Evolutionary conservation across 1,140 invertebrate species (phyloP), one percentile per base, ranked within the genome.

Genomic region (Danaus plexippus): DNA sequence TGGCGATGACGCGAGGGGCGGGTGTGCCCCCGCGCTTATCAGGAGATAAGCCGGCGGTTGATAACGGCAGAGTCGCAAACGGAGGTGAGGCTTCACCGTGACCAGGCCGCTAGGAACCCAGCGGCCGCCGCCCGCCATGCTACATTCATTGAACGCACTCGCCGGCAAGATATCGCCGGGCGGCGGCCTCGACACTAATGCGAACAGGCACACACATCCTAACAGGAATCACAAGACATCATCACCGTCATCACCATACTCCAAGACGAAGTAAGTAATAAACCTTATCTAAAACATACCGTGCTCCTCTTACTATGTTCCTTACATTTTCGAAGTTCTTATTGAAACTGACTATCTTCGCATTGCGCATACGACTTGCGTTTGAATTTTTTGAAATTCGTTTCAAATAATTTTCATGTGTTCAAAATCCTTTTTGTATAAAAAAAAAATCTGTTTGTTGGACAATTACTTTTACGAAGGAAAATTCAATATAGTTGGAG

Each of bases 161-260:
- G 93, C 92, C 83, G 92, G 92, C 71, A 94, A 94, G 85, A 92
- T 94, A 85, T 94, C 93, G 82, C 92, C 93, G 73, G 91, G 91
- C 80, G 82, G 84, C 80, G 80, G 81, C 80, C 84, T 89, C 63
- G 90, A 90, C 80, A 75, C 85, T 43, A 90, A 90, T 77, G 89
- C 89, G 49, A 90, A 90, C 76, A 78, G 89, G 59, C 88, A 89
- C 62, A 74, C 79, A 64, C 88, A 87, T 67, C 89, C 89, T 9
- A 90, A 90, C 78, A 76, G 80, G 73, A 90, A 90, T 72, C 88
- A 89, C 70, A 85, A 80, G 76, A 57, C 59, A 12, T 57, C 68
- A 15, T 73, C 77, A 65, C 77, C 78, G 42, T 75, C 75, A 11
- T 79, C 80, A 54, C 82, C 80, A 12, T 85, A 83, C 73, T 71